These are phyloP conservation scores for Eilema depressum DNA, from an alignment of 2,888 invertebrate genomes.

Conservation along the genomic window DNA sequence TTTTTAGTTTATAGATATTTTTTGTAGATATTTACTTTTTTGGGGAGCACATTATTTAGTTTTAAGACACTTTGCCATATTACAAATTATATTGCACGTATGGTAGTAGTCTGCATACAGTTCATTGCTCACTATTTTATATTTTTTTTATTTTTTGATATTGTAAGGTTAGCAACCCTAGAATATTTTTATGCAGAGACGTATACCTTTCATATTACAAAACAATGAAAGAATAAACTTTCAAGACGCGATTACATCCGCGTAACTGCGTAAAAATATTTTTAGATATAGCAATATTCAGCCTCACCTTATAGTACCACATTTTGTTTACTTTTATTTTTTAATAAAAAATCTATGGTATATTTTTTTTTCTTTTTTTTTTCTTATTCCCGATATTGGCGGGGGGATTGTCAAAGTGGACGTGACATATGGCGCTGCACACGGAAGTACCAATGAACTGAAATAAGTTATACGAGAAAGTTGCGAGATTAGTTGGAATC, in stretches of 20 bases:
- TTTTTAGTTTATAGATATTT: constrained; percentile 46
- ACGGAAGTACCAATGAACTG: constrained; percentile 69
- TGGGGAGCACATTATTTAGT: constrained; percentile 63
- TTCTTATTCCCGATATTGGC: constrained; percentile 66
- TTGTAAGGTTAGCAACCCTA: constrained; percentile 44
- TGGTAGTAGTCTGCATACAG: constrained; percentile 69
- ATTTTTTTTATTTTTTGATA: constrained; percentile 53
- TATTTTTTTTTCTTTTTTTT: constrained; percentile 66
- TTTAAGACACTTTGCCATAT: constrained; percentile 54
- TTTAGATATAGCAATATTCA: constrained; percentile 60
- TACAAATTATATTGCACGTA: constrained; percentile 64
- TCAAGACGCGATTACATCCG: constrained; percentile 34
- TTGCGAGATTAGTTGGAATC: constrained; percentile 68
- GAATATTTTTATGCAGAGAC: constrained; percentile 59
- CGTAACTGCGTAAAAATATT: constrained; percentile 60
- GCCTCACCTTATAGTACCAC: constrained; percentile 67
- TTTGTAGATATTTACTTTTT: constrained; percentile 51
- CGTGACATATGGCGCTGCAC: constrained; percentile 84
- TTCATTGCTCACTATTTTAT: constrained; percentile 66
- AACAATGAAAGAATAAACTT: constrained; percentile 17
- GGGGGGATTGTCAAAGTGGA: constrained; percentile 84
- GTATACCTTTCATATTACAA: constrained; percentile 22
- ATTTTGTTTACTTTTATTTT: constrained; percentile 63
- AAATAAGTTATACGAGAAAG: constrained; percentile 66
- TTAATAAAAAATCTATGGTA: constrained; percentile 69